Evolutionary conservation across 2,797 vertebrate genomes (phyloP).

Genomic region (Tarsius wallacei): DNA sequence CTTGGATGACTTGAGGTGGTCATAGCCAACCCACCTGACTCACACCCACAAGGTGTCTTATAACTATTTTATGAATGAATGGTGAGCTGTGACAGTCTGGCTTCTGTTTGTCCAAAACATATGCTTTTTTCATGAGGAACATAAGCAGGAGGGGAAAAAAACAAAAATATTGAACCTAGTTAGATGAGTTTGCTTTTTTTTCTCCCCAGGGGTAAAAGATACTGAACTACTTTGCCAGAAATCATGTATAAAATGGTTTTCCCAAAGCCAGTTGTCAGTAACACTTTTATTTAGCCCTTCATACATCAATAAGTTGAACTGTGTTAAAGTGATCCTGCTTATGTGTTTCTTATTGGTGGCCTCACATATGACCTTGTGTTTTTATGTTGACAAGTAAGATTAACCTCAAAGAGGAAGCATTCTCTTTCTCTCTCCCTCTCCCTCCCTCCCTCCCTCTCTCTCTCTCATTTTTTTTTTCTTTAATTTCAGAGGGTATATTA

Average conservation of each 20-base stretch:
- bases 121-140: conserved; percentile 48
- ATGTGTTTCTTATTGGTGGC: neutral
- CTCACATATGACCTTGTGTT: neutral
- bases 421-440: neutral
- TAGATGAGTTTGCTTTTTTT: neutral
- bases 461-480: conserved; percentile 46
- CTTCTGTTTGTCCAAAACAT: neutral
- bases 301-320: neutral
- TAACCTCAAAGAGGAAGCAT: neutral
- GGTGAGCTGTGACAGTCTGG: neutral
- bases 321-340: neutral
- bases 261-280: neutral
- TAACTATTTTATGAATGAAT: neutral
- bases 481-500: conserved; percentile 96
- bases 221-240: conserved; percentile 19
- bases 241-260: neutral
- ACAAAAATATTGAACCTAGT: neutral
- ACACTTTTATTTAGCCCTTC: neutral
- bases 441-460: neutral
- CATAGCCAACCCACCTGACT: neutral
- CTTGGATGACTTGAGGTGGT: neutral
- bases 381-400: neutral
- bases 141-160: neutral
- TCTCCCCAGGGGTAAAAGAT: neutral
- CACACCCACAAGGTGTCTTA: neutral